Evolutionary conservation across 2,888 invertebrate species (phyloP).

Genomic region (Galeruca laticollis): DNA sequence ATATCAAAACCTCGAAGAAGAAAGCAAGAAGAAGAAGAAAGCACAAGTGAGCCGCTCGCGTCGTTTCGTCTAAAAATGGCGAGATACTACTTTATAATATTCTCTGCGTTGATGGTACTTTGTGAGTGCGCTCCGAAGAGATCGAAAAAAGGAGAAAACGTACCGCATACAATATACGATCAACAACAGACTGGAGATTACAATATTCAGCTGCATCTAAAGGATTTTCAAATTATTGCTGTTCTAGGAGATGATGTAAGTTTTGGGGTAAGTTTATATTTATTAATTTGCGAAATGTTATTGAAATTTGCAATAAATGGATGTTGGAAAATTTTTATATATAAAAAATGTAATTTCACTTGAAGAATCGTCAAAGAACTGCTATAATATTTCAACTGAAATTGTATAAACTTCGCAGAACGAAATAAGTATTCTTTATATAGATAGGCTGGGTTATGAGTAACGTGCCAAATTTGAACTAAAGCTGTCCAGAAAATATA

Average conservation of each 20-base stretch:
- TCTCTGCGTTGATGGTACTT: slow-evolving; percentile 24
- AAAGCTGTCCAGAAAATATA: too few species aligned
- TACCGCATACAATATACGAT: slow-evolving; percentile 68
- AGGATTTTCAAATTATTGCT: slow-evolving; percentile 82
- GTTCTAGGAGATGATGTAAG: slow-evolving; percentile 73
- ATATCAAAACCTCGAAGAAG: slow-evolving; percentile 40
- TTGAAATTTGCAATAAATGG: not conserved
- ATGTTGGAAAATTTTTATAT: slow-evolving; percentile 3
- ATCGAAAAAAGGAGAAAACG: slow-evolving; percentile 42
- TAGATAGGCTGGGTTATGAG: too few species aligned
- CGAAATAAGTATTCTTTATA: too few species aligned
- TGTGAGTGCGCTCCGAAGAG: slow-evolving; percentile 45
- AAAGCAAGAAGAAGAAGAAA: slow-evolving; percentile 20
- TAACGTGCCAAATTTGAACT: too few species aligned
- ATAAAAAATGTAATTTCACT: too few species aligned
- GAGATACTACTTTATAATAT: slow-evolving; percentile 24
- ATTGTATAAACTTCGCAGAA: too few species aligned
- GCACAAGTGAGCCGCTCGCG: slow-evolving; percentile 4
- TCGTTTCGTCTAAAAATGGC: slow-evolving; percentile 35
- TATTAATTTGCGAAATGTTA: not conserved
- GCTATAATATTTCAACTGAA: too few species aligned
- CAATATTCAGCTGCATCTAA: slow-evolving; percentile 84
- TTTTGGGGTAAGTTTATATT: slow-evolving; percentile 69
- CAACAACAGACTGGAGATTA: slow-evolving; percentile 84
- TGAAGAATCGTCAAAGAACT: too few species aligned